Evolutionary conservation across 2,113 vertebrate species (phyloP).

Genomic region (Seriola rivoliana): DNA sequence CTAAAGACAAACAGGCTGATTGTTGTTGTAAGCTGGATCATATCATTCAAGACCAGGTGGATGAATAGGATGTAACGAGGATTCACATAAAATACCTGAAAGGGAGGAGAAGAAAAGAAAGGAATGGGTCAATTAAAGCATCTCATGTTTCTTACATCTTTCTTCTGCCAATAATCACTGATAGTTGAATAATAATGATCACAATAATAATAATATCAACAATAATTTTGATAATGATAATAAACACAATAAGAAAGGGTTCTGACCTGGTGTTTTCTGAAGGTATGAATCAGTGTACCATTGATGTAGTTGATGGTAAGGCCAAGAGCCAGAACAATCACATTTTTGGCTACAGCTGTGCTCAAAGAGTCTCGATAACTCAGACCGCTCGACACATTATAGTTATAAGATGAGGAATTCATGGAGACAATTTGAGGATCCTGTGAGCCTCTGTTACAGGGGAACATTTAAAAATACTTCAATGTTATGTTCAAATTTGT

Average conservation of each 20-base stretch:
- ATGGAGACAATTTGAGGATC: slow-evolving; percentile 18
- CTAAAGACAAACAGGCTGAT: slow-evolving; percentile 32
- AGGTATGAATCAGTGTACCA: slow-evolving; percentile 70
- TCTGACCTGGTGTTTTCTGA: slow-evolving; percentile 68
- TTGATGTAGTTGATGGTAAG: slow-evolving; percentile 79
- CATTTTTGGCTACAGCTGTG: slow-evolving; percentile 41
- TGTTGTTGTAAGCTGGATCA: slow-evolving; percentile 52
- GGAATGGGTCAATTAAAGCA: neutral
- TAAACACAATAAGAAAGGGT: neutral
- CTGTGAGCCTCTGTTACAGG: neutral
- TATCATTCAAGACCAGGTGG: slow-evolving; percentile 71
- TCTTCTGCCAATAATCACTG: neutral
- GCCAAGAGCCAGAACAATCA: slow-evolving; percentile 67
- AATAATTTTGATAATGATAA: neutral
- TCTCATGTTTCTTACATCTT: neutral
- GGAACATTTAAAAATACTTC: neutral
- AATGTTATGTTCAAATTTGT: neutral
- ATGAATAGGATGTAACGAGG: slow-evolving; percentile 79
- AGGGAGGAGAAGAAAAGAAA: neutral
- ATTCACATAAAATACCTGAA: slow-evolving; percentile 63
- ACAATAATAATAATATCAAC: neutral
- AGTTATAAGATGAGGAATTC: slow-evolving; percentile 40
- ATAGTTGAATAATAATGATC: neutral
- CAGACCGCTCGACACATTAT: slow-evolving; percentile 4
- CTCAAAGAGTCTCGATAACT: slow-evolving; percentile 31